A percentile compares a stretch with the other conserved stretches of the same genome.
These are phyloP conservation scores for Rhimphoctona megacephalus DNA, from an alignment of 2,888 invertebrate species.

Conservation along the genomic window DNA sequence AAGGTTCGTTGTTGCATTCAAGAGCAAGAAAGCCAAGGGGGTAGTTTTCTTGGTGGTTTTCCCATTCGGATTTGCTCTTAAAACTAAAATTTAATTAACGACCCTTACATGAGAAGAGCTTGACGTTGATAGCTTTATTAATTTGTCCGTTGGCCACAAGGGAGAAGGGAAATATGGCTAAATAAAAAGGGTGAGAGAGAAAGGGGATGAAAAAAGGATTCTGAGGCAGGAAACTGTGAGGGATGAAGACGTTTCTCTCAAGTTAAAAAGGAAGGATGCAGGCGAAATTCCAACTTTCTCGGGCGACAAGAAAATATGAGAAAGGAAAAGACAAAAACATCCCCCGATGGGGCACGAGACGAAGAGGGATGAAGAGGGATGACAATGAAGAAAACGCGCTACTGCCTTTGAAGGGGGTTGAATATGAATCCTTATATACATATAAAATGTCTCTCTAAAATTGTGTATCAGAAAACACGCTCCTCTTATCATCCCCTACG, in stretches of 20 bases:
- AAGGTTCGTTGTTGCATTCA: constrained; percentile 49
- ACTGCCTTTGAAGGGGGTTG: constrained; percentile 60
- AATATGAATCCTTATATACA: constrained; percentile 42
- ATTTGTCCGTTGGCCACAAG: constrained; percentile 49
- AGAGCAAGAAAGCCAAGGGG: constrained; percentile 27
- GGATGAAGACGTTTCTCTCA: constrained; percentile 24
- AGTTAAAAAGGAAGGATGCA: constrained; percentile 14
- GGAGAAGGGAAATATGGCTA: background rate
- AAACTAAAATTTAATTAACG: constrained; percentile 55
- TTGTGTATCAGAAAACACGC: constrained; percentile 23
- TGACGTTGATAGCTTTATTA: constrained; percentile 64
- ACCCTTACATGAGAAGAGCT: constrained; percentile 8
- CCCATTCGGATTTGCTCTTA: constrained; percentile 14
- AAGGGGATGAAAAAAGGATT: background rate
- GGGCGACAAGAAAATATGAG: constrained; percentile 21
- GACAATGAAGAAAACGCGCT: constrained; percentile 59
- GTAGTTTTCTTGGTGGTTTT: constrained; percentile 40
- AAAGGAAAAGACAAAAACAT: constrained; percentile 46
- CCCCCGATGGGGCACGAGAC: background rate
- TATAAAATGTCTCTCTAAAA: constrained; percentile 27
- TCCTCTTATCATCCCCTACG: constrained; percentile 19
- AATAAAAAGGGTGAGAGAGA: background rate
- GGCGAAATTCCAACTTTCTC: constrained; percentile 51
- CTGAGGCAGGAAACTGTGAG: background rate
- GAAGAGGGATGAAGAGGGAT: constrained; percentile 4